Conservation (phyloP, 1,140 invertebrate genomes). For the Trialeurodes vaporariorum region DNA sequence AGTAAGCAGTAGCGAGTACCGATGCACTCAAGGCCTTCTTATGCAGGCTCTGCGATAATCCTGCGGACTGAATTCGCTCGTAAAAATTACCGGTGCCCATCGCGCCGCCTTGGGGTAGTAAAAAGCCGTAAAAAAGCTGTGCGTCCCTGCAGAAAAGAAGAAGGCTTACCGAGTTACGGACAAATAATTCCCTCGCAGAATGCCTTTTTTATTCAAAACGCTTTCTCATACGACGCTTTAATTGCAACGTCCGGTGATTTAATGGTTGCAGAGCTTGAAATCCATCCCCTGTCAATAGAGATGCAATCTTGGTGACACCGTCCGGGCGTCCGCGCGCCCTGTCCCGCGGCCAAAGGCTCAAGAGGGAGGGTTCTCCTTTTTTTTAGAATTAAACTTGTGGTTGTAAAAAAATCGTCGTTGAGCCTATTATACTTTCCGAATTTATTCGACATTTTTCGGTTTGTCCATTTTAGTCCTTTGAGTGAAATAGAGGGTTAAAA, state of each 20-base stretch:
- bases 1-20: no score
- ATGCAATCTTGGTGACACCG: background rate
- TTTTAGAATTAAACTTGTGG: background rate
- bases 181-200: background rate
- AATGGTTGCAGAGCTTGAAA: no score
- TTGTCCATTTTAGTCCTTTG: no score
- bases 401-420: background rate
- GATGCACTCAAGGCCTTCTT: no score
- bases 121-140: background rate
- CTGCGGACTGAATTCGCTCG: background rate
- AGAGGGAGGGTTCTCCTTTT: no score
- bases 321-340: no score
- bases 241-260: background rate
- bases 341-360: no score
- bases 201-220: background rate
- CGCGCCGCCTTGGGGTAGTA: no score
- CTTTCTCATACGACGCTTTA: background rate
- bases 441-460: background rate
- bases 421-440: background rate
- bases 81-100: background rate
- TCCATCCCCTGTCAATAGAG: background rate
- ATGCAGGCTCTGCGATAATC: background rate
- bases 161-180: background rate
- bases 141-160: background rate
- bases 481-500: no score